These are phyloP conservation scores for Vollenhovia emeryi DNA, from an alignment of 1,140 invertebrate species.

Conservation along the genomic window DNA sequence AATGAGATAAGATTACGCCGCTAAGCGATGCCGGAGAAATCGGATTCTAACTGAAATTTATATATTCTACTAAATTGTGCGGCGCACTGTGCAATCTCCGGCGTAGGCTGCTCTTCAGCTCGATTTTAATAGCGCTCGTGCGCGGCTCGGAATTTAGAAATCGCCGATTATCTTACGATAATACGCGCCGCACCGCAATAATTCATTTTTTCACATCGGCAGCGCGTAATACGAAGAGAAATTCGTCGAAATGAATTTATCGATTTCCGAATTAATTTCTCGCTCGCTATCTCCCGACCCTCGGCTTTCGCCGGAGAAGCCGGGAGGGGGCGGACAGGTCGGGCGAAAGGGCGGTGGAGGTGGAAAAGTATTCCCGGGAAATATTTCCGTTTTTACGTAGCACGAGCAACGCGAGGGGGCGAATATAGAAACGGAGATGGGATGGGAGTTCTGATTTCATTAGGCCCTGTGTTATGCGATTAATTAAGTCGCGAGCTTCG, in stretches of 20 bases:
- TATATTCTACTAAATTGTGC: slow-evolving; percentile 19
- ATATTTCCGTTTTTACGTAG: slow-evolving; percentile 82
- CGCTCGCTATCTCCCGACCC: slow-evolving; percentile 61
- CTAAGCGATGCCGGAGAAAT: slow-evolving; percentile 12
- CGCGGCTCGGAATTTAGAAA: slow-evolving; percentile 50
- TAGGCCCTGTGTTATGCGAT: slow-evolving; percentile 85
- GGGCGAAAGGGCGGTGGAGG: slow-evolving; percentile 59
- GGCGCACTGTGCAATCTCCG: slow-evolving; percentile 4
- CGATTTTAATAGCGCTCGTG: slow-evolving; percentile 45
- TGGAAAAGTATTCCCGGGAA: slow-evolving; percentile 82
- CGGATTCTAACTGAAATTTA: slow-evolving; percentile 27
- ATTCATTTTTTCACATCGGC: slow-evolving; percentile 68
- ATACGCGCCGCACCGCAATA: slow-evolving; percentile 43
- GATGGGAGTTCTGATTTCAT: slow-evolving; percentile 85
- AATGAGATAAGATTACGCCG: neutral
- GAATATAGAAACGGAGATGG: slow-evolving; percentile 76
- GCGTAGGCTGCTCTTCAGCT: neutral
- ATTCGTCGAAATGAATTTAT: slow-evolving; percentile 77
- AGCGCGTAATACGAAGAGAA: slow-evolving; percentile 59
- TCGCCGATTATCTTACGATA: slow-evolving; percentile 56
- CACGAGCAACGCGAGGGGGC: slow-evolving; percentile 66
- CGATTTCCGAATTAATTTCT: slow-evolving; percentile 80
- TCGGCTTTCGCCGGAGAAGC: slow-evolving; percentile 55
- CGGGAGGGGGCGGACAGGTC: slow-evolving; percentile 44
- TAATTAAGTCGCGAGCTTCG: slow-evolving; percentile 85